These are phyloP conservation scores for Epizoanthus rinbou DNA, from an alignment of 92 coral and sea anemone species.

Conservation along the genomic window DNA sequence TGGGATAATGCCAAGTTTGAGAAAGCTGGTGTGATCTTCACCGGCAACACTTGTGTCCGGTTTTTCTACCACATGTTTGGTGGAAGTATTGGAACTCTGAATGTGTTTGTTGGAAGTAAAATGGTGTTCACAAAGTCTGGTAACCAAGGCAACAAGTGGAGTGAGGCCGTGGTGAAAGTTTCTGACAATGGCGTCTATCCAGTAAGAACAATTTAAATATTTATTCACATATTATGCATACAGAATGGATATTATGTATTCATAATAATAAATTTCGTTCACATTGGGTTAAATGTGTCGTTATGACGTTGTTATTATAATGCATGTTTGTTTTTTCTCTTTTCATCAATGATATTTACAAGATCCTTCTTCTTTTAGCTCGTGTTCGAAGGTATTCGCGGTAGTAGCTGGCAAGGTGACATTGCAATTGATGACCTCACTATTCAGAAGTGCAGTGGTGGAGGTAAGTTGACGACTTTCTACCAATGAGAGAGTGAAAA, in stretches of 20 bases:
- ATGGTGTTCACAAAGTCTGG: slow-evolving; percentile 22
- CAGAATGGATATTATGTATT: too few relatives aligned
- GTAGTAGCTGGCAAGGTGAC: background rate
- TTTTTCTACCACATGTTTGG: slow-evolving; percentile 30
- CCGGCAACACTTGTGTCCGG: background rate
- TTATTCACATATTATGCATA: background rate
- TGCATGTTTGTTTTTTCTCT: too few relatives aligned
- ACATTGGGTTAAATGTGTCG: too few relatives aligned
- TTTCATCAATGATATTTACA: background rate
- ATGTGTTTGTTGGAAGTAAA: slow-evolving; percentile 7
- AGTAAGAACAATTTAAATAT: background rate
- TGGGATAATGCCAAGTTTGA: slow-evolving; percentile 23
- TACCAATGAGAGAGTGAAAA: too few relatives aligned
- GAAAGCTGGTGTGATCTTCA: slow-evolving; percentile 1
- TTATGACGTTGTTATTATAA: too few relatives aligned
- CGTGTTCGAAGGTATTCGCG: background rate
- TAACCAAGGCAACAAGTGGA: slow-evolving; percentile 26
- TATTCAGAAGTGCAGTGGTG: slow-evolving; percentile 3
- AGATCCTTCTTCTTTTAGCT: background rate
- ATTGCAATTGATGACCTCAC: background rate
- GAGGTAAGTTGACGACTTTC: background rate
- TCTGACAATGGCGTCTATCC: background rate
- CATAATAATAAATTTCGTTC: too few relatives aligned
- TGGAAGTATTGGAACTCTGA: background rate
- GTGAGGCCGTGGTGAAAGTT: background rate